Evolutionary conservation across 2,888 invertebrate genomes (phyloP).

Genomic region (Drosophila lutescens): DNA sequence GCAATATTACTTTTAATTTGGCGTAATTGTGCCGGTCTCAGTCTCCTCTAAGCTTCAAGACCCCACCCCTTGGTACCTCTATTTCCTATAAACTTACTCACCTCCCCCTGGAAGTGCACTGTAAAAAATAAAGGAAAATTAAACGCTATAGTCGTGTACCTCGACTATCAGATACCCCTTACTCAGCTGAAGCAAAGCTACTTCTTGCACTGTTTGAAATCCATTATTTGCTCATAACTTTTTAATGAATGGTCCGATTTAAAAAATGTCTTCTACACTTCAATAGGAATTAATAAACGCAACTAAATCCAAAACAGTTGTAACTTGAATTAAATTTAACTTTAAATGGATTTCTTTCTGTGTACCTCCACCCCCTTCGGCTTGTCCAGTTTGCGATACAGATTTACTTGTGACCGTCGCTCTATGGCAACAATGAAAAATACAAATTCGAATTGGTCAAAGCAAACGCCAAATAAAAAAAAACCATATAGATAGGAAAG

Average conservation of each 20-base stretch:
- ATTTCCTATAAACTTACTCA: background rate
- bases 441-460: slow-evolving; percentile 37
- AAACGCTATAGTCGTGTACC: no score
- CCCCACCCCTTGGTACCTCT: slow-evolving; percentile 3
- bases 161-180: no score
- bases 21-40: slow-evolving; percentile 61
- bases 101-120: slow-evolving; percentile 4
- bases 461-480: slow-evolving; percentile 11
- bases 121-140: background rate
- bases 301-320: no score
- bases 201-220: no score
- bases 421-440: slow-evolving; percentile 37
- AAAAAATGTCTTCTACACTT: no score
- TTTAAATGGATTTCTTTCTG: background rate
- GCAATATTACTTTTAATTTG: slow-evolving; percentile 71
- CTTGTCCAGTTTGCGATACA: slow-evolving; percentile 16
- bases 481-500: background rate
- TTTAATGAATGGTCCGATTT: no score
- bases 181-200: no score
- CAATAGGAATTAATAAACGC: no score
- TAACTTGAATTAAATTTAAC: no score
- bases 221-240: no score
- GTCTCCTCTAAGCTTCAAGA: slow-evolving; percentile 6
- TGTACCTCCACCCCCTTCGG: background rate
- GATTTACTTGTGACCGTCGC: slow-evolving; percentile 22